phyloP scores from a whole-genome alignment of 2,888 invertebrate genomes.

The Trissonchulus latispiculum region DNA sequence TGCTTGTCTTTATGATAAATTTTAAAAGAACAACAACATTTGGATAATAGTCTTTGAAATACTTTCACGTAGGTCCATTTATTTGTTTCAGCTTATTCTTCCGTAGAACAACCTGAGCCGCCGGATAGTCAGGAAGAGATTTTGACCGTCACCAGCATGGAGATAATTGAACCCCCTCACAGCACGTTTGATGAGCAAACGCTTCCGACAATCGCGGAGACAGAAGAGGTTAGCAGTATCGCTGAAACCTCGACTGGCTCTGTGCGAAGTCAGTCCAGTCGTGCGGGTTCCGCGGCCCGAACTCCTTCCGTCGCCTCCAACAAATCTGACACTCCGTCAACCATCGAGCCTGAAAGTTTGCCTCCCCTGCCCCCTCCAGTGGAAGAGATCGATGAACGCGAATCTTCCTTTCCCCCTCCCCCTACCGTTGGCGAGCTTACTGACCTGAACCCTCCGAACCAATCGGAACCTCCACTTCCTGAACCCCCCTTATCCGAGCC shows the following conservation, averaged over 20 bases:
- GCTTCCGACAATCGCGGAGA: slow-evolving; percentile 7
- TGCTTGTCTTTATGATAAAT: too few relatives aligned
- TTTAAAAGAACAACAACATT: too few relatives aligned
- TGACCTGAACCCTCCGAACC: too few relatives aligned
- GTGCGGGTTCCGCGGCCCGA: slow-evolving; percentile 5
- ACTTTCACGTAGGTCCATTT: too few relatives aligned
- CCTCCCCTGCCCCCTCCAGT: not conserved
- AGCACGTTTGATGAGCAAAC: not conserved
- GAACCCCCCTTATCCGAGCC: not conserved
- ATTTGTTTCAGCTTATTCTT: not conserved
- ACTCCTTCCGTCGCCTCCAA: slow-evolving; percentile 11
- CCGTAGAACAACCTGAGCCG: not conserved
- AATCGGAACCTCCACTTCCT: too few relatives aligned
- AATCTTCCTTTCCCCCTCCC: not conserved
- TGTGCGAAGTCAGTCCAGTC: slow-evolving; percentile 15
- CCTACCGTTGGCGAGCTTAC: not conserved
- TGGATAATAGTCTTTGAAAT: too few relatives aligned
- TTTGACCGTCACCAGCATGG: not conserved
- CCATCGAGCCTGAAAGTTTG: not conserved
- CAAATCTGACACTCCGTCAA: slow-evolving; percentile 13
- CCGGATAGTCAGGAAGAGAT: not conserved
- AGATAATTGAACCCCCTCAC: not conserved
- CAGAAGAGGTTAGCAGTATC: not conserved
- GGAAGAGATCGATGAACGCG: not conserved
- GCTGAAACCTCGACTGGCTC: not conserved